These are phyloP conservation scores for Andricus grossulariae DNA, from an alignment of 1,140 invertebrate genomes.

Conservation along the genomic window DNA sequence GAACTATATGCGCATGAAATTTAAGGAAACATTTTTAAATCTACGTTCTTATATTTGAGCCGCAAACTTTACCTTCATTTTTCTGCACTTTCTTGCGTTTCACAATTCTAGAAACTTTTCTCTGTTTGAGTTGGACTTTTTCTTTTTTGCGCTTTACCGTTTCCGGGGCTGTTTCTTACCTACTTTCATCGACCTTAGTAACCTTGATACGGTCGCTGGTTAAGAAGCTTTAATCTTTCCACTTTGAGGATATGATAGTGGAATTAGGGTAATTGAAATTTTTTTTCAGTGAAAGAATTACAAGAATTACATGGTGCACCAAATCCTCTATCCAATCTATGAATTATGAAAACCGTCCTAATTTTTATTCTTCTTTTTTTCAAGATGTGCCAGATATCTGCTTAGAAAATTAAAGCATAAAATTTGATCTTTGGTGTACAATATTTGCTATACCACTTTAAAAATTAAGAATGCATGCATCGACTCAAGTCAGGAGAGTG, in stretches of 20 bases:
- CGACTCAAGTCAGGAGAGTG: too few relatives aligned
- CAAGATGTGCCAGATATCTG: too few relatives aligned
- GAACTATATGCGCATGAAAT: too few relatives aligned
- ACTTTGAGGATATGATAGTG: background rate
- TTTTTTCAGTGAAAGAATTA: background rate
- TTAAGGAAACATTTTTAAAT: too few relatives aligned
- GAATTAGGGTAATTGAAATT: background rate
- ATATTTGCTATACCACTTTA: too few relatives aligned
- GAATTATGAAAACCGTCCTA: too few relatives aligned
- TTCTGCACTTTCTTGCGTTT: constrained; percentile 14
- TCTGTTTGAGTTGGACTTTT: constrained; percentile 26
- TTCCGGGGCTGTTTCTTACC: constrained; percentile 14
- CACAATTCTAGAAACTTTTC: constrained; percentile 18
- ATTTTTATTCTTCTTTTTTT: too few relatives aligned
- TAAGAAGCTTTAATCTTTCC: constrained; percentile 20
- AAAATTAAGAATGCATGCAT: too few relatives aligned
- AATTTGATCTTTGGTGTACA: too few relatives aligned
- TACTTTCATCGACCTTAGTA: constrained; percentile 10
- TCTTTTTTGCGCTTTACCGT: constrained; percentile 1
- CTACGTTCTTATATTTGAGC: background rate
- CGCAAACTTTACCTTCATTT: background rate
- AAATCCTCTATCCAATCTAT: too few relatives aligned
- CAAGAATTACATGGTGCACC: background rate
- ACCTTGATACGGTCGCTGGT: background rate
- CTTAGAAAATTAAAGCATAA: too few relatives aligned